Evolutionary conservation across 2,113 vertebrate species (phyloP).

Genomic region (Caranx melampygus): DNA sequence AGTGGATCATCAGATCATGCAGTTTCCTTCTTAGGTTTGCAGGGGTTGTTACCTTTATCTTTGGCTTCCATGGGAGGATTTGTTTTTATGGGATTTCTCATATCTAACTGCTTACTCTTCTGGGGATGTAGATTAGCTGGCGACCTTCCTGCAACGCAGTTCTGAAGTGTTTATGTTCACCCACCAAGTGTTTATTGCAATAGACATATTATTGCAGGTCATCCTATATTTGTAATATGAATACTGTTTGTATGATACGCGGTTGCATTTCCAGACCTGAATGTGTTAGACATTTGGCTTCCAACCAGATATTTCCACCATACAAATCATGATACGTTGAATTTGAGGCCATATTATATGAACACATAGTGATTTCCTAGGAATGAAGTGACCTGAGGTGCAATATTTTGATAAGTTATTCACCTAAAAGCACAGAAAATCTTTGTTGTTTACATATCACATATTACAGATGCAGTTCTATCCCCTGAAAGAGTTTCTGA

Average conservation of each 20-base stretch:
- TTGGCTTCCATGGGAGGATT: slow-evolving; percentile 29
- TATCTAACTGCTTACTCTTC: slow-evolving; percentile 33
- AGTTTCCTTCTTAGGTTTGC: slow-evolving; percentile 17
- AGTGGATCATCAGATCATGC: background rate
- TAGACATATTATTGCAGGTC: background rate
- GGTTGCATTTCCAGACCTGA: background rate
- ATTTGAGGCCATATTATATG: background rate
- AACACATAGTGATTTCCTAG: background rate
- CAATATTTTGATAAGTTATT: background rate
- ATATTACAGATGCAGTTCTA: slow-evolving; percentile 2
- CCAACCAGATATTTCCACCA: background rate
- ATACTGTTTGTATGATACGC: background rate
- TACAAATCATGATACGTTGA: background rate
- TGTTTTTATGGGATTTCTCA: slow-evolving; percentile 49
- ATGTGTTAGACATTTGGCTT: background rate
- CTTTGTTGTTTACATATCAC: background rate
- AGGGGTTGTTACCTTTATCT: slow-evolving; percentile 36
- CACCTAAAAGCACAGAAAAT: background rate
- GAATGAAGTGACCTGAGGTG: background rate
- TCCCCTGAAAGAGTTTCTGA: background rate
- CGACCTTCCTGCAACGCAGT: slow-evolving; percentile 8
- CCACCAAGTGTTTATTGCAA: slow-evolving; percentile 3
- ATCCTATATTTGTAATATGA: background rate
- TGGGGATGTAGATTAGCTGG: slow-evolving; percentile 45
- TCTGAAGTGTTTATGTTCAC: slow-evolving; percentile 11